Evolutionary conservation across 2,113 vertebrate species (phyloP), one percentile per base, ranked within the genome.

Genomic region (Turdus rufiventris): DNA sequence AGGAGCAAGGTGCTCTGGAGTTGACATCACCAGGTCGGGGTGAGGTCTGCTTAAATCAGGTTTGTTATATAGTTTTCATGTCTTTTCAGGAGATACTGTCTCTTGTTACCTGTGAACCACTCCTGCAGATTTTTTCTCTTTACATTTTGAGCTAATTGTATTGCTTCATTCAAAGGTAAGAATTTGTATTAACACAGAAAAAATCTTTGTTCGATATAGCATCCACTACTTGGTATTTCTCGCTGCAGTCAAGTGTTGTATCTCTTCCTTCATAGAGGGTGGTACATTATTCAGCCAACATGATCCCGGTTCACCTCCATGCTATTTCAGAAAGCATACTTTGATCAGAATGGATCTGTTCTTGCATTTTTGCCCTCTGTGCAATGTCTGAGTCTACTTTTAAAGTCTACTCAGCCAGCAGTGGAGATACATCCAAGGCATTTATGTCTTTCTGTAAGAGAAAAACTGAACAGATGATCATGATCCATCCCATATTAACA

Each of bases 231-330:
- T 60, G 28, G 4, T 80, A 65, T 72, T 91, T 86, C 24, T 78
- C 26, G 13, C 43, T 67, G 12, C n/a, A 81, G 34, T 63, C 36
- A 56, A 40, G 31, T 9, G 10, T 50, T 67, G 5, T 33, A 47
- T 43, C 38, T 42, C 9, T 86, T 63, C 26, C 40, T 34, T 72
- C 4, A 2, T 33, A 36, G 47, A 20, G 4, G 3, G 15, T 45
- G 11, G 18, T 45, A 8, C 43, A 6, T 19, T 26, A 38, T 73
- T 93, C 51, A 54, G 38, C 7, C 40, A 54, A 6, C 0, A 0
- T 42, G 47, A 74, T 63, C 56, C 33, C 33, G 24, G 15, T 57
- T 89, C 60, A 57, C 25, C 31, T 54, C 17, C 0, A 0, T 1
- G 2, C 70, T 74, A 31, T 68, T 92, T 95, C 40, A 72, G 38